Base-by-base conservation (phyloP, 2,888 invertebrate genomes). In the Arenicola marina region DNA sequence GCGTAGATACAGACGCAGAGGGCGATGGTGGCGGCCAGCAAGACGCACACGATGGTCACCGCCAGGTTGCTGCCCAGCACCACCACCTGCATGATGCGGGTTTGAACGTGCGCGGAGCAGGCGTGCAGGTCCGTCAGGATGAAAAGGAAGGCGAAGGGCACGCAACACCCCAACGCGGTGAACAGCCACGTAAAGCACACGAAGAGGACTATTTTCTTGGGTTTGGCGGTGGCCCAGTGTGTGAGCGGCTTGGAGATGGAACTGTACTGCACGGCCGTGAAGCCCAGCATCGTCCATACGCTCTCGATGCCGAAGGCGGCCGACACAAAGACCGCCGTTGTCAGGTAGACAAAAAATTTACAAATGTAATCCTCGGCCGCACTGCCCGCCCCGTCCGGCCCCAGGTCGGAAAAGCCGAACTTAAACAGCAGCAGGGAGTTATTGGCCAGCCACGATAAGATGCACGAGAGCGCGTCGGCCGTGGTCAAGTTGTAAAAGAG, bases 401-500 rank as follows among this genome's bases (percentile, higher is more conserved):
- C 24, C n/a, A 48, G 7, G 7, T 48, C 18, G 7, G 15, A 11
- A 7, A 48, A 24, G n/a, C 7, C 7, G 7, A 7, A 7, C 48
- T 48, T 24, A 53, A 66, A 63, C 18, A 68, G 34, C 44, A 61
- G 56, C 26, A 69, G 31, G 31, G 55, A 38, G 43, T 70, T 70
- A 57, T 70, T 68, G 29, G 67, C 59, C 24, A 62, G 7, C 63
- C 66, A 66, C 7, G 64, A 61, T 7, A 66, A 28, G 2, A 59
- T 2, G 11, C 57, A 56, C 15, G 59, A 51, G n/a, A 70, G 34
- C 21, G 59, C 55, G 59, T 70, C 70, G 32, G 61, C 67, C 1
- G 61, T 34, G 15, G 64, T 55, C 53, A 71, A 54, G 55, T 70
- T 71, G 45, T 61, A 31, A 55, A 70, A 70, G 21, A 70, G 63